Evolutionary conservation across 2,113 vertebrate genomes (phyloP), one percentile per base, ranked within the genome.

Genomic region (Eurypyga helias): DNA sequence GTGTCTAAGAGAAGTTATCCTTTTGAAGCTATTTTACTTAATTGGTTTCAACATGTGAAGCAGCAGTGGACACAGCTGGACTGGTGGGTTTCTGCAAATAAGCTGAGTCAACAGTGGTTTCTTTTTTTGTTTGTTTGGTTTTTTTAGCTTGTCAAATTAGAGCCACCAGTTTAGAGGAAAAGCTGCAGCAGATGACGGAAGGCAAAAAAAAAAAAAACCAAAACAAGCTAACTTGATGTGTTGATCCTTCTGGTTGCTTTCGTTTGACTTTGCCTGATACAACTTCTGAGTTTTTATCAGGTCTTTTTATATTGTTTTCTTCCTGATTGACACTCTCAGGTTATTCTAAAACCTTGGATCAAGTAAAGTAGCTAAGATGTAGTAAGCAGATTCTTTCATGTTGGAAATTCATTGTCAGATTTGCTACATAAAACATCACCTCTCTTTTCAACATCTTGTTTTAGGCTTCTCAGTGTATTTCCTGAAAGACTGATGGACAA

Each of bases 301-400:
- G 83, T 55, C 13, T 93, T 92, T 94, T 94, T 85, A 48, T 84
- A 95, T 92, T 95, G 90, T 97, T 92, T 91, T 87, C 86, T 82
- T 96, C 69, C 92, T 90, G 89, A 91, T 7, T 95, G 96, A 94
- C 87, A 73, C 34, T 33, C 90, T 69, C 28, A 51, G 81, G 71
- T 96, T 96, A 95, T 92, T 96, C 89, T 95, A 87, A 97, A 96
- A 93, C 71, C 88, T 96, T 92, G 95, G 83, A 96, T 97, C 96
- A 96, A 95, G 93, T 80, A 85, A 79, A 73, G 87, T 84, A 96
- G 86, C 69, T 92, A 92, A 97, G 92, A 87, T 81, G 70, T 76
- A 96, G 93, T 91, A 83, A 96, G 84, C 3, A 0, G 49, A 76
- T 95, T 93, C 88, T 96, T 97, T 97, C 79, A 92, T 96, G 91